A percentile compares a stretch with the other conserved stretches of the same genome.
Conservation (phyloP, 2,888 invertebrate species). For the Tetrapedia diversipes region DNA sequence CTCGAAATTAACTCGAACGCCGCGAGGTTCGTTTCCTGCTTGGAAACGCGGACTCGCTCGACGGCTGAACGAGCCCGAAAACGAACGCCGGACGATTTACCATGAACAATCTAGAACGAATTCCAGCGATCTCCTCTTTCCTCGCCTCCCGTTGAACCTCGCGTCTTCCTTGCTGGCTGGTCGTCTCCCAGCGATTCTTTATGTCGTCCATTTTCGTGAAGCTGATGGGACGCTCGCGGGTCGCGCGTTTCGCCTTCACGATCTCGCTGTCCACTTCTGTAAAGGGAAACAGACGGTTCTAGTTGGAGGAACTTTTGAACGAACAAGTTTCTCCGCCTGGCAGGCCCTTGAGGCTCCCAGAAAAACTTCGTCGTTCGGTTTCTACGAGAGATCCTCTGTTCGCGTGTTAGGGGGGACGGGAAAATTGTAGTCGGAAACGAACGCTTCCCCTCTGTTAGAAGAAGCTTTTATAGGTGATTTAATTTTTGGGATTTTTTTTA, state of each 20-base stretch:
- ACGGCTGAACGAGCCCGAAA: conserved; percentile 2
- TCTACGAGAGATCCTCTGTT: neutral
- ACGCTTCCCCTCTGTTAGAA: neutral
- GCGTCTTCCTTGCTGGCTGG: conserved; percentile 81
- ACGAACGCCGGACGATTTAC: conserved; percentile 81
- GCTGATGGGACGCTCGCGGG: conserved; percentile 90
- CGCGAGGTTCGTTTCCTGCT: neutral
- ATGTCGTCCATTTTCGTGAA: conserved; percentile 93
- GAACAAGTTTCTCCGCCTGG: neutral
- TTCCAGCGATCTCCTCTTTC: conserved; percentile 94
- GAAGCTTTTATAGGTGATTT: neutral
- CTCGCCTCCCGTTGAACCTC: conserved; percentile 90
- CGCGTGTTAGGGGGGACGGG: neutral
- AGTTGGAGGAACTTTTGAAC: neutral
- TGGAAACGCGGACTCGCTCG: neutral
- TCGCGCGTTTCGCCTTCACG: conserved; percentile 84
- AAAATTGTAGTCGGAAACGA: neutral
- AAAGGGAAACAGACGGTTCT: conserved; percentile 51
- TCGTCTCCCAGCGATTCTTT: conserved; percentile 90
- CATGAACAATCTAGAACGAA: conserved; percentile 93
- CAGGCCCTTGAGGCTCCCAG: neutral
- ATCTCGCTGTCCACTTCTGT: conserved; percentile 87
- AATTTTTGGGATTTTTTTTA: too few species aligned
- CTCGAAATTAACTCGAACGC: conserved; percentile 21
- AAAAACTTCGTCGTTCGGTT: neutral